phyloP scores from a whole-genome alignment of 2,113 vertebrate genomes.

The Hoplias malabaricus region DNA sequence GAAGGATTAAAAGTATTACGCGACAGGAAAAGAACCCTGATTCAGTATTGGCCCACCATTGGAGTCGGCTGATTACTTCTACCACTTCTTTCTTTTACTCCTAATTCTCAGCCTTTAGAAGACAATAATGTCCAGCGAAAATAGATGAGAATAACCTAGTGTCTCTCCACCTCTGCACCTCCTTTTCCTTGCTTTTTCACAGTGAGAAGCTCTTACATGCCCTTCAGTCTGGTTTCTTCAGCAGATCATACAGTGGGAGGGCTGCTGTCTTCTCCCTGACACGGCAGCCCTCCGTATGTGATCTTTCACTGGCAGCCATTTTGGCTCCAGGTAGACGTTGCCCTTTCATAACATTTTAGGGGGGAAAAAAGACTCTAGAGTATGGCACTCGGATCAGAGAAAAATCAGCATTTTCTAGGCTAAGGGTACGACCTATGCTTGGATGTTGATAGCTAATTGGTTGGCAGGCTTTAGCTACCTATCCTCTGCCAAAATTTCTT shows the following conservation, averaged over 20 bases:
- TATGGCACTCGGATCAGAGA: not conserved
- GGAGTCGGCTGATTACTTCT: not conserved
- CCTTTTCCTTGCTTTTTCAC: not conserved
- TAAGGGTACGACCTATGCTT: not conserved
- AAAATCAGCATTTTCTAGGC: not conserved
- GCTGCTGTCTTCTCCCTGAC: not conserved
- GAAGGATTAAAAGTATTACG: constrained; percentile 23
- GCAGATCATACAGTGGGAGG: not conserved
- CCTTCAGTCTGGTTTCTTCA: not conserved
- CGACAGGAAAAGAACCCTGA: not conserved
- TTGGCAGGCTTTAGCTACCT: constrained; percentile 1
- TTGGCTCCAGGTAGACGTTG: constrained; percentile 3
- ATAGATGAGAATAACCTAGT: constrained; percentile 3
- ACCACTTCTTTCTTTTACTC: not conserved
- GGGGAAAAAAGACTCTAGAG: not conserved
- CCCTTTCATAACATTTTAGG: not conserved
- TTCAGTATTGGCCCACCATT: not conserved
- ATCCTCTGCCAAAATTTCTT: constrained; percentile 6
- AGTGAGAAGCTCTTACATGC: not conserved
- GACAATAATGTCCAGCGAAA: not conserved
- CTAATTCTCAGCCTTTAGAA: not conserved
- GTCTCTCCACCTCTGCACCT: not conserved
- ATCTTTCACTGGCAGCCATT: not conserved
- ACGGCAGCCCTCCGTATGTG: not conserved
- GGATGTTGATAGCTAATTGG: not conserved